These are phyloP conservation scores for Potorous gilbertii DNA, from an alignment of 2,797 vertebrate genomes.

Conservation along the genomic window DNA sequence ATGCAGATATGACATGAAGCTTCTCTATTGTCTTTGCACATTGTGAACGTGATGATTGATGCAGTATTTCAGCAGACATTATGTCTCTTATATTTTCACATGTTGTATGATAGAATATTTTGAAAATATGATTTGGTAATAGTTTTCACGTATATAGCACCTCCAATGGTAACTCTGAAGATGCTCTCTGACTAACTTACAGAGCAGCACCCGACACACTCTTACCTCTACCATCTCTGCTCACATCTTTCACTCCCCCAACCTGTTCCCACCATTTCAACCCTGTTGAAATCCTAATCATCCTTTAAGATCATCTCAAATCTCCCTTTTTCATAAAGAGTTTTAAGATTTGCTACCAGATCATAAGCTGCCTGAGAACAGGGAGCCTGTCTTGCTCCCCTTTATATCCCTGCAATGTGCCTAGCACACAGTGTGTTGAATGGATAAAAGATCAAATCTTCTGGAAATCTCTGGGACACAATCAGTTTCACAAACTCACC, in stretches of 20 bases:
- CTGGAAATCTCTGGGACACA: slow-evolving; percentile 8
- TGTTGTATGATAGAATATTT: slow-evolving; percentile 52
- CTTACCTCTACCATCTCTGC: slow-evolving; percentile 8
- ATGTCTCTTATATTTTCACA: slow-evolving; percentile 54
- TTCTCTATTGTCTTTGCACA: slow-evolving; percentile 41
- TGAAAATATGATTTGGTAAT: slow-evolving; percentile 54
- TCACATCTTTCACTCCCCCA: neutral
- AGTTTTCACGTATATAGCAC: slow-evolving; percentile 9
- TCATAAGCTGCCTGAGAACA: neutral
- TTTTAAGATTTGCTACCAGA: slow-evolving; percentile 33
- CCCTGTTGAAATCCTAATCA: slow-evolving; percentile 25
- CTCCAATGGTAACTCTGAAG: slow-evolving; percentile 59
- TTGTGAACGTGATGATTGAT: slow-evolving; percentile 41
- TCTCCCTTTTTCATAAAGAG: neutral
- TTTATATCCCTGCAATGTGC: neutral
- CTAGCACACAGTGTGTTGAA: slow-evolving; percentile 12
- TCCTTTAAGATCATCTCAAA: slow-evolving; percentile 27
- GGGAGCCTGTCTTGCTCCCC: neutral
- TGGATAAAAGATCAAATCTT: slow-evolving; percentile 44
- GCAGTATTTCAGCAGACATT: slow-evolving; percentile 31
- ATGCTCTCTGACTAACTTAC: slow-evolving; percentile 31
- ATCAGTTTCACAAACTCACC: slow-evolving; percentile 41
- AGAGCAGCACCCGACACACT: slow-evolving; percentile 31
- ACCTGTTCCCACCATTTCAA: slow-evolving; percentile 34
- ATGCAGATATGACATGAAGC: slow-evolving; percentile 24